Percentiles rank a stretch among this genome's conserved stretches.
These are phyloP conservation scores for Conger conger DNA, from an alignment of 2,113 vertebrate genomes.

Conservation along the genomic window DNA sequence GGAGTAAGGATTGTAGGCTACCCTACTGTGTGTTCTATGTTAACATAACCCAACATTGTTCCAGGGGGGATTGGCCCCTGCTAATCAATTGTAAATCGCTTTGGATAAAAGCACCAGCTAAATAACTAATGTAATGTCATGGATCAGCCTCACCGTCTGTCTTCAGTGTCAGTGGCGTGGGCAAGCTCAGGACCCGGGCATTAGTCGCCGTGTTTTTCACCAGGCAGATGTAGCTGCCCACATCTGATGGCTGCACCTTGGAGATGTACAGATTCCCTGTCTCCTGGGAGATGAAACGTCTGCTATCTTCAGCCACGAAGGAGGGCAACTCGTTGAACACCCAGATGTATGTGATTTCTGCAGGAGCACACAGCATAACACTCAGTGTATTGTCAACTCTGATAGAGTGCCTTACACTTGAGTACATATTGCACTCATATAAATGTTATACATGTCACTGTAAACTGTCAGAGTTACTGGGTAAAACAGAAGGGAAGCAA, in stretches of 20 bases:
- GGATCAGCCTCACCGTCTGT: constrained; percentile 82
- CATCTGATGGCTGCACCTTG: constrained; percentile 89
- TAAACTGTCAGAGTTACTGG: too few relatives aligned
- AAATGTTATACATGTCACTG: too few relatives aligned
- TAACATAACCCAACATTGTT: too few relatives aligned
- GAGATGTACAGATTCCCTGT: constrained; percentile 93
- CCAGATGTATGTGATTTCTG: constrained; percentile 92
- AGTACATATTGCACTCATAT: too few relatives aligned
- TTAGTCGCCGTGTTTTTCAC: constrained; percentile 89
- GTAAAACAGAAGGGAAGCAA: too few relatives aligned
- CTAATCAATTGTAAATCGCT: too few relatives aligned
- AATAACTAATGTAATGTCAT: neutral
- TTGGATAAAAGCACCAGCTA: too few relatives aligned
- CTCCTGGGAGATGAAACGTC: constrained; percentile 92
- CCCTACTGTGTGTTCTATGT: neutral
- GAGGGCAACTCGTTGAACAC: constrained; percentile 91
- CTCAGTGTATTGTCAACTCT: neutral
- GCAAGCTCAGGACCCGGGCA: constrained; percentile 81
- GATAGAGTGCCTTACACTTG: too few relatives aligned
- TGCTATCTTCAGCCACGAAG: constrained; percentile 85
- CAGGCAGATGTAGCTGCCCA: constrained; percentile 92
- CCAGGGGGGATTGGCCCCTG: too few relatives aligned
- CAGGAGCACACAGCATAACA: constrained; percentile 29
- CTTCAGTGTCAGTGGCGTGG: constrained; percentile 84
- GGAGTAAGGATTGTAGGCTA: neutral